phyloP scores from a whole-genome alignment of 2,888 invertebrate genomes.

The Trichacis sp. region DNA sequence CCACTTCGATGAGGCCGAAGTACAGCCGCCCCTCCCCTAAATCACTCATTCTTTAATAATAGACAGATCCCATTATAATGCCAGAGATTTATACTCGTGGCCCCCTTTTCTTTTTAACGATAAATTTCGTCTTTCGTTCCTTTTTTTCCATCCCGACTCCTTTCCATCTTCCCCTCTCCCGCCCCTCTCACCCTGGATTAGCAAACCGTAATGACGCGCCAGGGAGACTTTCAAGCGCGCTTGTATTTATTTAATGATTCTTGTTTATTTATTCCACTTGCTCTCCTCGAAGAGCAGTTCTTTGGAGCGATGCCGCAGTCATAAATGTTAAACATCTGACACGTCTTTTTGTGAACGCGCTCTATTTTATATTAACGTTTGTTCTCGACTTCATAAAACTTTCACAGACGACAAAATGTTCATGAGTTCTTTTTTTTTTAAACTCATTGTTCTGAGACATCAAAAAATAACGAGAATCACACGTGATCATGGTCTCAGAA shows the following conservation, averaged over 20 bases:
- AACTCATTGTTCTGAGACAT: too few species aligned
- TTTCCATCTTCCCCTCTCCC: conserved; percentile 22
- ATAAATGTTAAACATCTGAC: too few species aligned
- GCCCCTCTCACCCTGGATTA: conserved; percentile 45
- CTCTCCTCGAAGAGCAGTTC: conserved; percentile 35
- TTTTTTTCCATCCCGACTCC: conserved; percentile 43
- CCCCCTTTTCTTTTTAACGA: conserved; percentile 68
- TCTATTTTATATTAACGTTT: too few species aligned
- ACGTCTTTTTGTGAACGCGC: too few species aligned
- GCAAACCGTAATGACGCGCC: conserved; percentile 46
- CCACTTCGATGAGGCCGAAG: conserved; percentile 54
- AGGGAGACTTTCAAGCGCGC: conserved; percentile 37
- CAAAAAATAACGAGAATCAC: too few species aligned
- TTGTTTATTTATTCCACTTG: conserved; percentile 39
- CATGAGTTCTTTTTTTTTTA: too few species aligned
- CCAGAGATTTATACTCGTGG: conserved; percentile 67
- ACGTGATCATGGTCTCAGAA: too few species aligned
- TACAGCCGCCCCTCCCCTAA: conserved; percentile 66
- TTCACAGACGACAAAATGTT: too few species aligned
- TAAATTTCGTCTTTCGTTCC: conserved; percentile 63
- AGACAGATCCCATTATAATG: conserved; percentile 70
- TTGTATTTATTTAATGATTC: conserved; percentile 43
- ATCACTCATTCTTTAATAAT: conserved; percentile 70
- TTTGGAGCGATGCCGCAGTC: too few species aligned
- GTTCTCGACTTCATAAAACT: too few species aligned